Base-by-base conservation (phyloP, 1,140 invertebrate genomes). In the Eciton burchellii region DNA sequence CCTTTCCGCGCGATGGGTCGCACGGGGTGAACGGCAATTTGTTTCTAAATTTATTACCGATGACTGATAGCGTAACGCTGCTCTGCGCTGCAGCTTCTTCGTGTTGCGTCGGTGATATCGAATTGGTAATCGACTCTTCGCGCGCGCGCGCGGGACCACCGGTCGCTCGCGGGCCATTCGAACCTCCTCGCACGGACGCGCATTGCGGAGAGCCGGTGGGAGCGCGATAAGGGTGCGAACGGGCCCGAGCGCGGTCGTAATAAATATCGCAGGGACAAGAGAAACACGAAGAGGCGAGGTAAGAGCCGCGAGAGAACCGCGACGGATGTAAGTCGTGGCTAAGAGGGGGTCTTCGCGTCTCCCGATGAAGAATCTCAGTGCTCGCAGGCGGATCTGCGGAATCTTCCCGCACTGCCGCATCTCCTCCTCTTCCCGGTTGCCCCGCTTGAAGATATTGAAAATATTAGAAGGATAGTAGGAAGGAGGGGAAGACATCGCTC, bases 41-140 rank as follows among this genome's bases (percentile, higher is more conserved):
- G 90, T 90, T 91, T 90, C 83, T 83, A 82, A 89, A 93, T 93
- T 93, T 93, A 93, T 93, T 93, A 92, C 92, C 89, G 92, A 92
- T 93, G 89, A 92, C 91, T 91, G 92, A 93, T 93, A 93, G 62
- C 45, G 71, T 60, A 14, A 16, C 11, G 57, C 24, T 43, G 41
- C 47, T 24, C 57, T 52, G 24, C 35, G 24, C 49, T 21, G 52
- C 60, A 6, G 35, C 63, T 56, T 16, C 16, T 21, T n/a, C 35
- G 49, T 71, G 81, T n/a, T 79, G 63, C 60, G 83, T 45, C 77
- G 60, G 70, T 73, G 68, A 73, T 85, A 84, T 89, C 88, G 79
- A 85, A 83, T 79, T 71, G 59, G 81, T 35, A 77, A 89, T 74
- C 82, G 77, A 19, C 43, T 21, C 35, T 41, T 35, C 35, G 35